These are phyloP conservation scores for Rosalia funebris DNA, from an alignment of 2,888 invertebrate species.

Conservation along the genomic window DNA sequence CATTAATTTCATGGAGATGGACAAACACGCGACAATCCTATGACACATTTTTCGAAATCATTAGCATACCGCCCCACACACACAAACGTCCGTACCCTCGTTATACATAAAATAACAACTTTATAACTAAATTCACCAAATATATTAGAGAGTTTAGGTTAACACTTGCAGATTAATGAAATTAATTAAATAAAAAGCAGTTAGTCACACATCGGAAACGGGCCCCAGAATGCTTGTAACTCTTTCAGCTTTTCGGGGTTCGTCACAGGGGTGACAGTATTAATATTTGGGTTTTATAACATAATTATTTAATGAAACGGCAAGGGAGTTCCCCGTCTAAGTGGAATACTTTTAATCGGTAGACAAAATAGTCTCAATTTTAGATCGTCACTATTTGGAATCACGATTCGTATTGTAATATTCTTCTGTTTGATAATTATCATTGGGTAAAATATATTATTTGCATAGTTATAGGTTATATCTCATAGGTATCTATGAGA, in stretches of 20 bases:
- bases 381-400: too few species aligned
- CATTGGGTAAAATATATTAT: too few species aligned
- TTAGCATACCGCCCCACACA: conserved; percentile 22
- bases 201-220: conserved; percentile 22
- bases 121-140: conserved; percentile 26
- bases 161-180: conserved; percentile 21
- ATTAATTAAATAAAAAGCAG: conserved; percentile 23
- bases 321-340: too few species aligned
- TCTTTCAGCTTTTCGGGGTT: conserved; percentile 19
- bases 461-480: too few species aligned
- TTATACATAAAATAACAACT: conserved; percentile 30
- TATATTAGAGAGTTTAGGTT: conserved; percentile 16
- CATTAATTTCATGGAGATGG: conserved; percentile 30
- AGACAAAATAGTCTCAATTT: too few species aligned
- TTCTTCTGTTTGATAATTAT: too few species aligned
- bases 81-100: conserved; percentile 6
- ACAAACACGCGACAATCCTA: conserved; percentile 27
- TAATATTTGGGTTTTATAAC: not conserved
- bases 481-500: too few species aligned
- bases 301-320: not conserved
- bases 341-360: too few species aligned
- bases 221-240: conserved; percentile 27
- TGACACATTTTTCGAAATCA: conserved; percentile 26
- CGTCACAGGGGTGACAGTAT: not conserved
- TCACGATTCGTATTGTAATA: too few species aligned